These are phyloP conservation scores for Campoletis sonorensis DNA, from an alignment of 1,140 invertebrate species.

Conservation along the genomic window DNA sequence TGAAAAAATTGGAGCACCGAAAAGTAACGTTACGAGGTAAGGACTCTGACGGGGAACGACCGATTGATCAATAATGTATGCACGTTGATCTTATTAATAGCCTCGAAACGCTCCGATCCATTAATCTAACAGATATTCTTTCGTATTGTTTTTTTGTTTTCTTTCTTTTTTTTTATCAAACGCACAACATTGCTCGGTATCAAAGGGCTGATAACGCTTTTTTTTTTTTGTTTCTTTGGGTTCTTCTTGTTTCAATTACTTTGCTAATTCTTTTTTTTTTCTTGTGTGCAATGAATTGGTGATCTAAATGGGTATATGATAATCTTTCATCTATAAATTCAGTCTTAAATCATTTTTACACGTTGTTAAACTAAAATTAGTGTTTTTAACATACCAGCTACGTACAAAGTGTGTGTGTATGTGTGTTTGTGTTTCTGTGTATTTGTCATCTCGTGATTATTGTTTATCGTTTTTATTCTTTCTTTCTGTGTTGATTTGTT, in stretches of 20 bases:
- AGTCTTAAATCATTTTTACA: conserved; percentile 75
- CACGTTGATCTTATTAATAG: conserved; percentile 44
- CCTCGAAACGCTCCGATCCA: conserved; percentile 44
- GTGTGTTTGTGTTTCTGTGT: background rate
- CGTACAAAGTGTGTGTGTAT: conserved; percentile 37
- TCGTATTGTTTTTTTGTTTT: conserved; percentile 58
- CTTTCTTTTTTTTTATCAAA: conserved; percentile 68
- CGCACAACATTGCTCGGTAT: conserved; percentile 69
- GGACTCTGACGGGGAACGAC: background rate
- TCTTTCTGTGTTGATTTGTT: background rate
- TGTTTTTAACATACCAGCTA: conserved; percentile 34
- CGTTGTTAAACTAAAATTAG: conserved; percentile 68
- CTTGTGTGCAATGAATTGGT: conserved; percentile 68
- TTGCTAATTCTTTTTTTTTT: conserved; percentile 56
- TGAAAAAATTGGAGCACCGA: background rate
- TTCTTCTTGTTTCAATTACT: conserved; percentile 55
- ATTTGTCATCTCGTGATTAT: background rate
- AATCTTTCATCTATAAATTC: conserved; percentile 70
- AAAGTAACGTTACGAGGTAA: conserved; percentile 6
- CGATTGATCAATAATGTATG: background rate
- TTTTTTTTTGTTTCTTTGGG: conserved; percentile 56
- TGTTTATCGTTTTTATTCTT: background rate
- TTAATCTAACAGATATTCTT: conserved; percentile 44
- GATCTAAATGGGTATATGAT: conserved; percentile 67
- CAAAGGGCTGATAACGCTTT: conserved; percentile 71